Conservation (phyloP, 2,888 invertebrate species). For the Harpalus rufipes region DNA sequence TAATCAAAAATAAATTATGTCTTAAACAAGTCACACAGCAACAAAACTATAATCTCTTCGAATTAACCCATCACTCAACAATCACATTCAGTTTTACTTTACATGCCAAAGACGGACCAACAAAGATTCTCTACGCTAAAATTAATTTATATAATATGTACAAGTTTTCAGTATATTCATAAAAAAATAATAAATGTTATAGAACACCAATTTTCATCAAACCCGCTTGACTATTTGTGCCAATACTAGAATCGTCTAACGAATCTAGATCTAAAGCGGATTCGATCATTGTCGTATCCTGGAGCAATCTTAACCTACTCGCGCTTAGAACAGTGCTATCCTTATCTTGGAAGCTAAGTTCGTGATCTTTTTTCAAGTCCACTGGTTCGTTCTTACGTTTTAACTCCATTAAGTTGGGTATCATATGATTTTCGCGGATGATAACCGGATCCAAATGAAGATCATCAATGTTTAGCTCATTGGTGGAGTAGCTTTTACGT, state of each 20-base stretch:
- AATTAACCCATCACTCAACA: constrained; percentile 29
- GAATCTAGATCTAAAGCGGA: constrained; percentile 93
- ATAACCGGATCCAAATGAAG: constrained; percentile 79
- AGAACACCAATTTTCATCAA: constrained; percentile 81
- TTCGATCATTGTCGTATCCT: constrained; percentile 94
- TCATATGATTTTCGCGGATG: constrained; percentile 74
- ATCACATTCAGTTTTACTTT: constrained; percentile 23
- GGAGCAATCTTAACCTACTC: constrained; percentile 87
- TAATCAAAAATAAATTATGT: constrained; percentile 60
- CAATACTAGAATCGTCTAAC: constrained; percentile 86
- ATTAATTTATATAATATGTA: constrained; percentile 62
- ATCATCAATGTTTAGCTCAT: constrained; percentile 77
- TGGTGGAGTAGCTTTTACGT: constrained; percentile 62
- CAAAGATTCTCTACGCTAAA: constrained; percentile 47
- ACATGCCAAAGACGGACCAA: constrained; percentile 35
- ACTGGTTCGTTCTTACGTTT: constrained; percentile 69
- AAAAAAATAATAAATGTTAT: constrained; percentile 70
- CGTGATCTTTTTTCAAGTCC: constrained; percentile 74
- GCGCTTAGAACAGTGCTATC: constrained; percentile 81
- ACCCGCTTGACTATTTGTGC: constrained; percentile 84
- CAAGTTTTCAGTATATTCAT: constrained; percentile 56
- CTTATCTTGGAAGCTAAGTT: constrained; percentile 75
- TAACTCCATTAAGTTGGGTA: constrained; percentile 71
- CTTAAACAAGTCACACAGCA: constrained; percentile 39
- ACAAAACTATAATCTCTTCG: constrained; percentile 44